Evolutionary conservation across 2,888 invertebrate species (phyloP).

Genomic region (Yponomeuta cagnagella): DNA sequence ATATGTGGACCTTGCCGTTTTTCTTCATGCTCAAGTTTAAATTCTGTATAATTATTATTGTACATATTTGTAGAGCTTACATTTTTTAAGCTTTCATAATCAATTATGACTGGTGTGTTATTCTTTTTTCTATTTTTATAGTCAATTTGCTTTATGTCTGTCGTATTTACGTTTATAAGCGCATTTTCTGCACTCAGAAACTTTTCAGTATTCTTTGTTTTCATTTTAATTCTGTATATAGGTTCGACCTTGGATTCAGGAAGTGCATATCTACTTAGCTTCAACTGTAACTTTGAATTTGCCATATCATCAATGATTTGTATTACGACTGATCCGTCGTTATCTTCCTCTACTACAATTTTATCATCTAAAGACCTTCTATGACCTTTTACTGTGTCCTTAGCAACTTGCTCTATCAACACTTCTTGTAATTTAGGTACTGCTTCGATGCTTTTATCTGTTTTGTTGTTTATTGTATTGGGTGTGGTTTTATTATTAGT

Average conservation of each 20-base stretch:
- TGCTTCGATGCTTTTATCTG: neutral
- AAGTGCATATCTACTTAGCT: constrained; percentile 25
- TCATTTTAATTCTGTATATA: neutral
- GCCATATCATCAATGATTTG: constrained; percentile 37
- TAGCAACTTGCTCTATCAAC: neutral
- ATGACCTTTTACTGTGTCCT: constrained; percentile 29
- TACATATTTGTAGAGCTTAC: neutral
- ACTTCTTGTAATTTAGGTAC: neutral
- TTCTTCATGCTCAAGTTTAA: too few relatives aligned
- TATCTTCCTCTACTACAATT: constrained; percentile 16
- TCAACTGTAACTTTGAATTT: constrained; percentile 39
- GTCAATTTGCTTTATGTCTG: neutral
- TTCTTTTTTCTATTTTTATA: neutral
- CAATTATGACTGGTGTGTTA: too few relatives aligned
- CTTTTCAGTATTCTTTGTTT: neutral
- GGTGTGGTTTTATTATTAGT: neutral
- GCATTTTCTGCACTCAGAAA: neutral
- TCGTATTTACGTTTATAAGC: neutral
- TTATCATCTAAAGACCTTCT: constrained; percentile 32
- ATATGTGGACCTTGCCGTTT: too few relatives aligned
- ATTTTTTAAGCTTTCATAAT: neutral
- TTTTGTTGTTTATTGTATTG: neutral
- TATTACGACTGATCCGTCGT: constrained; percentile 30
- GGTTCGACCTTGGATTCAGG: neutral
- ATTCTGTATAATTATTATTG: too few relatives aligned